phyloP scores from a whole-genome alignment of 2,113 vertebrate species.

The Planiliza haematocheilus region DNA sequence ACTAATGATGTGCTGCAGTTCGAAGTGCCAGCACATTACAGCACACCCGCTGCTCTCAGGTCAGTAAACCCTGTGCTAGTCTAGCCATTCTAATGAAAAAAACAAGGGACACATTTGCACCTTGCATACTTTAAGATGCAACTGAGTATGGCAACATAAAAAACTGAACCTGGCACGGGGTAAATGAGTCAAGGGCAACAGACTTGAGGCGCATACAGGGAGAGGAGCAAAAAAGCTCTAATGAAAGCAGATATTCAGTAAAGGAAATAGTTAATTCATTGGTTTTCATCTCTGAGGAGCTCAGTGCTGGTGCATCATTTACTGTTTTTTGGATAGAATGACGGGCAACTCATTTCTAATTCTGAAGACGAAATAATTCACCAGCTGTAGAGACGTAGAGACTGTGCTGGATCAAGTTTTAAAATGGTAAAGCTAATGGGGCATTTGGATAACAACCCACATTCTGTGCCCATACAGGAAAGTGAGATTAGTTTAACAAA shows the following conservation, averaged over 20 bases:
- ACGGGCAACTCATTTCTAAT: slow-evolving; percentile 24
- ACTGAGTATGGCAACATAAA: slow-evolving; percentile 49
- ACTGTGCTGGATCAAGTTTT: background rate
- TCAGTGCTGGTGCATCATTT: slow-evolving; percentile 32
- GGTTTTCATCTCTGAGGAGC: slow-evolving; percentile 12
- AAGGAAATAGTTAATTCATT: slow-evolving; percentile 36
- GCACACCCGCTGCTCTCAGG: slow-evolving; percentile 66
- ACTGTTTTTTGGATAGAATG: slow-evolving; percentile 27
- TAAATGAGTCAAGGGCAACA: slow-evolving; percentile 24
- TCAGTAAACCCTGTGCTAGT: slow-evolving; percentile 64
- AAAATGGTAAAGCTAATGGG: slow-evolving; percentile 11
- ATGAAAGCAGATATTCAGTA: slow-evolving; percentile 24
- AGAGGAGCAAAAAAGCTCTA: slow-evolving; percentile 11
- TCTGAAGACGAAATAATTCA: slow-evolving; percentile 27
- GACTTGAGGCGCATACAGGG: background rate
- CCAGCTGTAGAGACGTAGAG: slow-evolving; percentile 1
- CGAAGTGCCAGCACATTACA: slow-evolving; percentile 50
- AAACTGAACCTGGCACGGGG: slow-evolving; percentile 13
- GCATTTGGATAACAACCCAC: background rate
- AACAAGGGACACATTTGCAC: slow-evolving; percentile 44
- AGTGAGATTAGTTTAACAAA: slow-evolving; percentile 22
- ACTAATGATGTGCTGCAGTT: slow-evolving; percentile 76
- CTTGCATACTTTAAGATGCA: slow-evolving; percentile 44
- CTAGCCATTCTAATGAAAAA: slow-evolving; percentile 58
- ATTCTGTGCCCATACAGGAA: background rate